Base-by-base conservation (phyloP, 2,797 vertebrate genomes). In the Sphaeramia orbicularis region DNA sequence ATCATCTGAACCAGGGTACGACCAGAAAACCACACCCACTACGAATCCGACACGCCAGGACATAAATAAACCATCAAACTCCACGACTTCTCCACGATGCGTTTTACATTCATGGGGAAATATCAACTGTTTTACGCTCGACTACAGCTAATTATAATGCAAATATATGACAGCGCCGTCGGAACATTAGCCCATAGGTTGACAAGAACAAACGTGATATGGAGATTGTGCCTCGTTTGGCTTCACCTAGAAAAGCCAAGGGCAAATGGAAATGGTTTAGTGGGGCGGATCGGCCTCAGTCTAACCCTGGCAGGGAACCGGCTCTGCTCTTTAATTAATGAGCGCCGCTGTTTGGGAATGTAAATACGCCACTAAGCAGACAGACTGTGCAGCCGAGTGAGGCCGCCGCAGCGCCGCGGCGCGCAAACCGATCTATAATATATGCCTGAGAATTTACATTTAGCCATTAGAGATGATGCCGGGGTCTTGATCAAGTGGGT, bases 131-230 rank as follows among this genome's bases (percentile, higher is more conserved):
- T 89, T 84, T 57, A 82, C 58, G 47, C 81, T 56, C 65, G 65
- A 56, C 47, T 69, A 69, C 55, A 60, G 76, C 55, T 79, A 88
- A 92, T 93, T 92, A 88, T 63, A 78, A 92, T 92, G 90, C 88
- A 93, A 93, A 92, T 90, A 75, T 90, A 83, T 89, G 85, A 86
- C 78, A 71, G 80, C 4, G 19, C 71, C 42, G 60, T 65, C 85
- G 84, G 80, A 85, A 69, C 50, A 58, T 83, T 81, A 81, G 88
- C 88, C 83, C 84, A 87, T 88, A 89, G 87, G 88, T 88, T 91
- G 91, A 92, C 91, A 91, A 83, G 83, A 92, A 92, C 89, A 91
- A 90, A 88, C 69, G 70, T 37, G 71, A 73, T 84, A 92, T 90
- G 85, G 83, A 90, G 87, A 91, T 90, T 86, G 61, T 60, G 7